Base-by-base conservation (phyloP, 2,888 invertebrate species). In the Drosophila stalkeri region DNA sequence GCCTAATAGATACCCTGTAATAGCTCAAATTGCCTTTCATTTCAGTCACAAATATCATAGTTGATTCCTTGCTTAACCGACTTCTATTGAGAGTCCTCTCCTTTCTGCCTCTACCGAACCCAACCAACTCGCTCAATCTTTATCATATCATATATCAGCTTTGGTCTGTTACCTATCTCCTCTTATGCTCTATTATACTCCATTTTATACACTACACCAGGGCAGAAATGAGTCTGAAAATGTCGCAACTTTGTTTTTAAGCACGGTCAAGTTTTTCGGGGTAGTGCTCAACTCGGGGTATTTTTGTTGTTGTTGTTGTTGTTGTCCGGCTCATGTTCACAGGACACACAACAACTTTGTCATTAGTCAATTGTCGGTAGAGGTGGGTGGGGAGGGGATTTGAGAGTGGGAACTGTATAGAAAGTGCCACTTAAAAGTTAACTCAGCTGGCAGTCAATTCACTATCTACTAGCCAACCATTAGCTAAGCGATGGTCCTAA, bases 181-280 rank as follows among this genome's bases (percentile, higher is more conserved):
- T 37, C 6, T 5, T 39, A 6, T 39, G 37, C 37, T 16, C 37
- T 16, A 14, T 14, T 39, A 37, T 39, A 47, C 64, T 59, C 47
- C 16, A n/a, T 11, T 12, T 12, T 3, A 9, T 3, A 12, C 3
- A 9, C 11, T 35, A 14, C 14, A 3, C 16, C 52, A 20, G 46
- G 46, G 46, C 35, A 41, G 41, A 35, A 37, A 31, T 67, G 47
- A 47, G 64, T 46, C 31, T 37, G 61, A 64, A 76, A 65, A 18
- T 41, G 57, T 52, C 33, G 65, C 72, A 84, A 84, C 83, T 87
- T 84, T 87, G 82, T 87, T 87, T 77, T 87, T 80, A 87, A 75
- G 82, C 82, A 67, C 73, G 80, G 85, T 80, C 83, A 85, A 85
- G 77, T 87, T 82, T 72, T 69, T 39, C 37, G 56, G 68, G 64